Base-by-base conservation (phyloP, 1,140 invertebrate genomes). In the Calosoma granatense region DNA sequence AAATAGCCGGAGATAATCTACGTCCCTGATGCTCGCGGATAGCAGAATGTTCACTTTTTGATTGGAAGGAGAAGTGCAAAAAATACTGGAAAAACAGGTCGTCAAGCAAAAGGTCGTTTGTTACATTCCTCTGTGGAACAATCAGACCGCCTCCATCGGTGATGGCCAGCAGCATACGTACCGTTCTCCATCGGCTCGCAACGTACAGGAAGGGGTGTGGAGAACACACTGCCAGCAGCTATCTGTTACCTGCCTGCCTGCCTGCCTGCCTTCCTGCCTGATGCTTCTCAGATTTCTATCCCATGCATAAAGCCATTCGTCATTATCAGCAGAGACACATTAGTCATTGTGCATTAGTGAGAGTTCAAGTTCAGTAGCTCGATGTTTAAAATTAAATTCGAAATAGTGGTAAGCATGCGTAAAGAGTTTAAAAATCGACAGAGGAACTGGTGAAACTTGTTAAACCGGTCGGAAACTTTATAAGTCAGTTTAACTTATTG, bases 401-500 rank as follows among this genome's bases (percentile, higher is more conserved):
- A 17, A 47, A 47, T 17, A 17, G 41, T 17, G 41, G 41, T 17
- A 47, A 47, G 41, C 41, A 17, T 17, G 17, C 41, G 41, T 47
- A 47, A 47, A 17, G 9, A 47, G 9, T 47, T 9, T 47, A 47
- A 47, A 47, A 47, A 47, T 17, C 41, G 41, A 17, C 6, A 9
- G 41, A 47, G 17, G 41, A 47, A 47, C 41, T 47, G 41, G 41
- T 47, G 9, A 47, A 47, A 47, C 41, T 47, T 47, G 41, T 47
- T 47, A 47, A 47, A 47, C 41, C 41, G 41, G 41, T 47, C 17
- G 41, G 41, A 47, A 47, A 47, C 41, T 47, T 47, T 47, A 17
- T 47, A 47, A 47, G 41, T 17, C 41, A 47, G 41, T 47, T 47
- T 47, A 47, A 47, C 41, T 47, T 47, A 17, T 47, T 47, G 41